Base-by-base conservation (phyloP, 2,797 vertebrate species). In the Luscinia luscinia region DNA sequence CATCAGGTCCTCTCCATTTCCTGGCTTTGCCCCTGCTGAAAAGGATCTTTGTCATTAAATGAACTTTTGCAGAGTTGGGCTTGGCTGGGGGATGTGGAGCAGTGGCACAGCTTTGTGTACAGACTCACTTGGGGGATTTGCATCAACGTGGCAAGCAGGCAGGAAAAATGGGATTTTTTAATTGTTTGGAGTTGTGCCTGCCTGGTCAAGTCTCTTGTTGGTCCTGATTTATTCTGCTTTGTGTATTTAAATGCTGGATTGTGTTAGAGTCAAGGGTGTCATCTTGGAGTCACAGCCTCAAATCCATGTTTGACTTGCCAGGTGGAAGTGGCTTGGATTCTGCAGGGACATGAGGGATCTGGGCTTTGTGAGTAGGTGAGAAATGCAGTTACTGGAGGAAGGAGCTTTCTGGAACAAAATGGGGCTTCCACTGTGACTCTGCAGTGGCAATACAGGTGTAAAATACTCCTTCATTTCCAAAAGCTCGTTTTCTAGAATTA, bases 1-100 rank as follows among this genome's bases (percentile, higher is more conserved):
- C 45, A 76, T 48, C 76, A 11, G 89, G 12, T 87, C 73, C 83
- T 90, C 41, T 72, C 84, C n/a, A 7, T 84, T 96, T 96, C 94
- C 94, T 95, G 87, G 73, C 46, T 91, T 55, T 89, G 62, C 55
- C 64, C 34, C 46, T 43, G 45, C 41, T 93, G 80, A 62, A 88
- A 84, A 62, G 80, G 87, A 32, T 36, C 91, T 88, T 86, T 95
- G 93, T 89, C 73, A 41, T 48, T 32, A 68, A 79, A 51, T 55
- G 69, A 64, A 72, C 75, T 81, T 81, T 40, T 87, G 91, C 62
- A 45, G 79, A 83, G 69, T 0, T 77, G 76, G 49, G 23, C 21
- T 70, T 23, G 38, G 16, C 3, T 67, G 72, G 72, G 69, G 41
- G 13, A 8, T 57, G 19, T 23, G 61, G 13, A 24, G 34, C 9